Evolutionary conservation across 2,797 vertebrate species (phyloP), one percentile per base, ranked within the genome.

Genomic region (Antennarius maculatus): DNA sequence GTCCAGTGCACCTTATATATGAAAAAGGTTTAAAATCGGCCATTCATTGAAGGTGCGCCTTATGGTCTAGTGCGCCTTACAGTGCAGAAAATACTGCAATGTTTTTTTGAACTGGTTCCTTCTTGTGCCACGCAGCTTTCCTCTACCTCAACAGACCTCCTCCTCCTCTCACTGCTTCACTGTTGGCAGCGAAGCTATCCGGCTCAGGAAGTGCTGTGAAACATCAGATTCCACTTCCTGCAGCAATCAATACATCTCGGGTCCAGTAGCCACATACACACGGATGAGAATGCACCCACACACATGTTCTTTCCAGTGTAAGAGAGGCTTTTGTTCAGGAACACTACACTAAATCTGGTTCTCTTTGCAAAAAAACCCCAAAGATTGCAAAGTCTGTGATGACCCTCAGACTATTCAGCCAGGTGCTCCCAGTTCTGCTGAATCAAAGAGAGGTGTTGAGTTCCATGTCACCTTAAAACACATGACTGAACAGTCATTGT

Each of bases 171-270:
- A 41, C 77, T 57, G 53, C 77, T 79, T 85, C 80, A 69, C 67
- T 27, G 46, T 76, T 54, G 10, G 2, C 34, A 83, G 78, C 66
- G 77, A 83, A 86, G 88, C 83, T 86, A 82, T 91, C 87, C 84
- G 83, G 82, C 93, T 91, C 87, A 90, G 92, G 90, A 93, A 91
- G 90, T 79, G 58, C 83, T 71, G 72, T 86, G 88, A 91, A 93
- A 91, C 90, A 92, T 92, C 93, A 92, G 88, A 90, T 89, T 88
- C 74, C 88, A 92, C 93, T 95, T 95, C 94, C 95, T 93, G 91
- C 91, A 90, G 90, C 79, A 75, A 92, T 93, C 91, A 85, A 84
- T 93, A 87, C 82, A 87, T 84, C 86, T 88, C 84, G 82, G 85
- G 72, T 84, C 85, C 78, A 77, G 70, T 79, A 83, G 64, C 81